These are phyloP conservation scores for Campoletis sonorensis DNA, from an alignment of 1,140 invertebrate genomes.

Conservation along the genomic window DNA sequence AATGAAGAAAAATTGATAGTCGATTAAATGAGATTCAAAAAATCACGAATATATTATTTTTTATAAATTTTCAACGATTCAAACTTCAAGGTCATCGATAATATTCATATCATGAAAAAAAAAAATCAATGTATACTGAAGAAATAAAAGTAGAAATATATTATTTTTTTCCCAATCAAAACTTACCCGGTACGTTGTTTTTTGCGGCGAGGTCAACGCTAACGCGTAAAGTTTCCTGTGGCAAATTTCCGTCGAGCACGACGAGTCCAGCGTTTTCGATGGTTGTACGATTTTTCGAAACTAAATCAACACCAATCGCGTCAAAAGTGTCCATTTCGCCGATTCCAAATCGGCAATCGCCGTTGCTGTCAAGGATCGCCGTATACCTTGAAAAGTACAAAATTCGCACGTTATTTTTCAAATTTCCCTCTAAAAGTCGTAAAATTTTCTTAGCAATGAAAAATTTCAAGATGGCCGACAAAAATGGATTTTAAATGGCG, in stretches of 20 bases:
- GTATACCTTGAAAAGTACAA: constrained; percentile 80
- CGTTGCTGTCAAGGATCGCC: constrained; percentile 82
- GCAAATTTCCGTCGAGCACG: constrained; percentile 89
- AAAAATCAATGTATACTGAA: not conserved
- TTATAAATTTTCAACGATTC: too few relatives aligned
- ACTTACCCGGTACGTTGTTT: constrained; percentile 82
- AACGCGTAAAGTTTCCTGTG: constrained; percentile 81
- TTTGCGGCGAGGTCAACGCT: constrained; percentile 80
- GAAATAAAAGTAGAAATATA: not conserved
- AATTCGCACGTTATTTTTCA: not conserved
- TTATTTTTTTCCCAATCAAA: not conserved
- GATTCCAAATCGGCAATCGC: constrained; percentile 87
- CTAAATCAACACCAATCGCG: constrained; percentile 81
- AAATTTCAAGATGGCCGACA: too few relatives aligned
- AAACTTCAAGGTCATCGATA: too few relatives aligned
- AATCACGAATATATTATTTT: too few relatives aligned
- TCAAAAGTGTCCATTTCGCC: constrained; percentile 90
- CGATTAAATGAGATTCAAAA: too few relatives aligned
- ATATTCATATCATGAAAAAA: not conserved
- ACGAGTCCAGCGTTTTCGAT: constrained; percentile 81
- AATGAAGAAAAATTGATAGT: too few relatives aligned
- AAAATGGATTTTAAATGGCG: too few relatives aligned
- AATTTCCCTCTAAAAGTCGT: too few relatives aligned
- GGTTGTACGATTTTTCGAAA: constrained; percentile 70
- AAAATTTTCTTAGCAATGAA: too few relatives aligned